Evolutionary conservation across 2,797 vertebrate genomes (phyloP), one percentile per base, ranked within the genome.

Genomic region (Silurus aristotelis): DNA sequence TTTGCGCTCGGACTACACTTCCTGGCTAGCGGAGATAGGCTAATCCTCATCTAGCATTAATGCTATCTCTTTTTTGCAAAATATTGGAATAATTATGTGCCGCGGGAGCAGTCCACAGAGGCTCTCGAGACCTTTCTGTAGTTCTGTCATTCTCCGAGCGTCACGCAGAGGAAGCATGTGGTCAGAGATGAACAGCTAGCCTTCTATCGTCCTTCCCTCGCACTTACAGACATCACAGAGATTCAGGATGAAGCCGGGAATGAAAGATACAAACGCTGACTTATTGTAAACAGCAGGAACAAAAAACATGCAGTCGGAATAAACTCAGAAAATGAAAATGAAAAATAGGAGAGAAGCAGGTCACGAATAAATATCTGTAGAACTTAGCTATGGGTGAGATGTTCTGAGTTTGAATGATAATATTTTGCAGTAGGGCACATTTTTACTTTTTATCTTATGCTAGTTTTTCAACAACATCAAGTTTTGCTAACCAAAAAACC

Each of bases 81-180:
- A 95, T 94, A 94, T 92, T 93, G 91, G 89, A 94, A 95, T 93
- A 94, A 94, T 94, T 90, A 93, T 87, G 89, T 87, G 9, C 88
- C 48, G 27, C 66, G 25, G 79, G 84, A 56, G n/a, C 25, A 75
- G 84, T 64, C 85, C 87, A 90, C 83, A 19, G 91, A 84, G 94
- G 89, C 81, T 75, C 73, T 81, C 48, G 91, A 91, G 91, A 93
- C 92, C 93, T 93, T 96, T 93, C 89, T 91, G 92, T 52, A 92
- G 91, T 90, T 88, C 92, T 89, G 93, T 92, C 90, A 92, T 88
- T 88, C 67, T 84, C 48, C 38, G 66, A 86, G 82, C 56, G 58
- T 88, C 81, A 87, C 83, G 77, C 84, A 84, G 71, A 64, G 71
- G 83, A 91, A 90, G 85, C 89, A 88, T 72, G 84, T 77, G 63